Percentiles rank a stretch among this genome's conserved stretches.
Conservation (phyloP, 1,140 invertebrate genomes). For the Bradynema listronoti region DNA sequence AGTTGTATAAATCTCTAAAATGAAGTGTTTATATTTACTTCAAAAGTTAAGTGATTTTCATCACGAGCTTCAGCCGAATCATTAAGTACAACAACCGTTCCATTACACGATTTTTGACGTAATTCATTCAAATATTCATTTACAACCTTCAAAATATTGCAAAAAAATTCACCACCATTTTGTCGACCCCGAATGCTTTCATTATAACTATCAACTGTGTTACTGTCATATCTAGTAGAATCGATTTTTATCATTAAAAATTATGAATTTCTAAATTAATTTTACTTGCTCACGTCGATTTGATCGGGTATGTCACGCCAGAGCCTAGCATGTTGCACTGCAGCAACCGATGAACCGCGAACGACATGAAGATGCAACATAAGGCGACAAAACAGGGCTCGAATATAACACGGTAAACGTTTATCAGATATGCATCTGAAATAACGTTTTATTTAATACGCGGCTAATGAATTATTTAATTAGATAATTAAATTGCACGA, state of each 20-base stretch:
- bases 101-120: slow-evolving; percentile 22
- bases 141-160: slow-evolving; percentile 46
- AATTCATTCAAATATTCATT: slow-evolving; percentile 48
- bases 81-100: slow-evolving; percentile 41
- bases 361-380: slow-evolving; percentile 98
- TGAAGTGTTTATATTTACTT: slow-evolving; percentile 22
- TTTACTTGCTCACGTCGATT: slow-evolving; percentile 37
- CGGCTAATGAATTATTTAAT: neutral
- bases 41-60: slow-evolving; percentile 47
- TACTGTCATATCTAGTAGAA: slow-evolving; percentile 36
- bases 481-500: neutral
- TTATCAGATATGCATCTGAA: slow-evolving; percentile 90
- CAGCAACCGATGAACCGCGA: slow-evolving; percentile 91
- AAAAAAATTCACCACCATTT: slow-evolving; percentile 30
- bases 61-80: slow-evolving; percentile 40
- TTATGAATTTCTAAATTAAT: slow-evolving; percentile 9
- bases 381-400: slow-evolving; percentile 91
- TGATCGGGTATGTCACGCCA: slow-evolving; percentile 73
- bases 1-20: neutral
- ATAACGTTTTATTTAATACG: slow-evolving; percentile 20
- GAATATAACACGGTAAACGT: slow-evolving; percentile 79
- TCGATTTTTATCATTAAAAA: neutral
- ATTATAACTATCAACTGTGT: slow-evolving; percentile 38
- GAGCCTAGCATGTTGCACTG: slow-evolving; percentile 78
- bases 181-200: slow-evolving; percentile 32